Evolutionary conservation across 2,113 vertebrate genomes (phyloP).

Genomic region (Tenebrosternarchus preto): DNA sequence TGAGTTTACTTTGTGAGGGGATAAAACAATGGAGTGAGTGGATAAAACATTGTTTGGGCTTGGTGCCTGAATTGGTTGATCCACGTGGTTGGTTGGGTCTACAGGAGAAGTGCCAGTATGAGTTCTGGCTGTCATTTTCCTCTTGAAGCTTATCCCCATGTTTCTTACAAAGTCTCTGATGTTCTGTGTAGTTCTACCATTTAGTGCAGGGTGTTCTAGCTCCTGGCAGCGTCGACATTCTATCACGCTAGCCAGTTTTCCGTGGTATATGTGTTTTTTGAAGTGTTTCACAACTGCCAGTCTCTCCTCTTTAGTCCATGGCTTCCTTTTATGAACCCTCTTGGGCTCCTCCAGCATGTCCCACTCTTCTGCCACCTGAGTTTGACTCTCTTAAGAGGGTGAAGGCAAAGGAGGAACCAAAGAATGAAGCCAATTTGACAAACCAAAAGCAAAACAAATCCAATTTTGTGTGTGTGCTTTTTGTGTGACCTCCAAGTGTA

Average conservation of each 20-base stretch:
- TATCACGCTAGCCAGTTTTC: conserved; percentile 8
- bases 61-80: background rate
- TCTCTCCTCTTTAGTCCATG: conserved; percentile 31
- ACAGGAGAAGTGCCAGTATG: too few species aligned
- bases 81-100: too few species aligned
- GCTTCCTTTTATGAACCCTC: background rate
- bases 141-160: background rate
- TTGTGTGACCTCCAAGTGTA: too few species aligned
- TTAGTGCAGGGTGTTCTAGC: conserved; percentile 37
- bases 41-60: background rate
- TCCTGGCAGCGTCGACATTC: conserved; percentile 30
- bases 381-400: background rate
- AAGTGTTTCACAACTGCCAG: conserved; percentile 42
- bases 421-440: too few species aligned
- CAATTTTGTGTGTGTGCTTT: background rate
- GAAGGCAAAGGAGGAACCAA: too few species aligned
- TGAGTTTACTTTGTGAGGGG: background rate
- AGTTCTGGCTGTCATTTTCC: background rate
- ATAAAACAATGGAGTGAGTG: background rate
- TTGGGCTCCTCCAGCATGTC: background rate
- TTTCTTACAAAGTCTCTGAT: conserved; percentile 49
- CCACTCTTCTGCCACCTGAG: background rate
- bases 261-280: conserved; percentile 29
- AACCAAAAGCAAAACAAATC: background rate
- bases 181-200: conserved; percentile 31